These are phyloP conservation scores for Dicerorhinus sumatrensis DNA, from an alignment of 2,113 vertebrate species.

Conservation along the genomic window DNA sequence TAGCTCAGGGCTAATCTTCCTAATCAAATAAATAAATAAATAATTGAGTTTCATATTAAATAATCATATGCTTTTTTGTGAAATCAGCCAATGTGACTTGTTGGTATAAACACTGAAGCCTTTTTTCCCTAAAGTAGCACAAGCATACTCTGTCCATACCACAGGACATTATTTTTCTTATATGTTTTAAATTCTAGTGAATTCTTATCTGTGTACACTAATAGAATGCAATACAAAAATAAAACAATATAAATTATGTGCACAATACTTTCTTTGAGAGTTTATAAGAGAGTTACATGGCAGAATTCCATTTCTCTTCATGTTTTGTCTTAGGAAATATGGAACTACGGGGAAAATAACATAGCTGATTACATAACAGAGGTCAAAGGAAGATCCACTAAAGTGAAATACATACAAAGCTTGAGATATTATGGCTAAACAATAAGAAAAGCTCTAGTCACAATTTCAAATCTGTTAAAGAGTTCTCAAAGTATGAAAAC, in stretches of 20 bases:
- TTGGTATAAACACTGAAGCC: neutral
- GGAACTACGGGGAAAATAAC: neutral
- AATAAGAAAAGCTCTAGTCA: conserved; percentile 13
- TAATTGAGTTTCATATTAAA: neutral
- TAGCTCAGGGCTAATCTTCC: no score
- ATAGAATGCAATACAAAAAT: neutral
- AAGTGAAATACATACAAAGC: neutral
- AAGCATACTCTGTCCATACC: neutral
- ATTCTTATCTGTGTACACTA: neutral
- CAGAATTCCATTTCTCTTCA: neutral
- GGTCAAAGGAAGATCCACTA: neutral
- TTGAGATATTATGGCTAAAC: neutral
- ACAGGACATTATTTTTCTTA: neutral
- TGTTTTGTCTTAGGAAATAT: neutral
- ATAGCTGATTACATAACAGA: neutral
- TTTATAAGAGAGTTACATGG: neutral
- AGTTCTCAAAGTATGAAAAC: conserved; percentile 14
- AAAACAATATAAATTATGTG: neutral
- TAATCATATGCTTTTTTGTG: conserved; percentile 16
- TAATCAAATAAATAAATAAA: neutral
- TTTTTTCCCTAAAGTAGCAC: neutral
- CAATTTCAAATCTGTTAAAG: neutral
- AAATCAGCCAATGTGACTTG: neutral
- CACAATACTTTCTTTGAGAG: neutral
- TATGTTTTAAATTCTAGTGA: neutral